Base-by-base conservation (phyloP, 1,140 invertebrate genomes). In the Hyles euphorbiae region DNA sequence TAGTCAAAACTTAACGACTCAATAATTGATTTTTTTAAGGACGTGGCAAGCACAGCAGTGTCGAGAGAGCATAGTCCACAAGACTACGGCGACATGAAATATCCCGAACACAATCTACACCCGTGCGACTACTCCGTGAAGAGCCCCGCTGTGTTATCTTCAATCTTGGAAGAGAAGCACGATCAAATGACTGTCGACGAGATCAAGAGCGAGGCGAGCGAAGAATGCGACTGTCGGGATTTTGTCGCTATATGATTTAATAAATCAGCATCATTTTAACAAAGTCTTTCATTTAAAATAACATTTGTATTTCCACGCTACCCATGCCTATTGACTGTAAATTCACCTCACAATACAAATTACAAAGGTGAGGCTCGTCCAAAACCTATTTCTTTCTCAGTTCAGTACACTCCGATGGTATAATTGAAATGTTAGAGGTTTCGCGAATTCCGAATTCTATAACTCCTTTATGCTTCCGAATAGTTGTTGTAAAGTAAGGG, bases 141-240 rank as follows among this genome's bases (percentile, higher is more conserved):
- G 34, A 58, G 33, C 11, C 22, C 22, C 9, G 11, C 36, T 8
- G 51, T 63, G 51, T 46, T 63, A 52, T 58, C 34, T 2, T 34
- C 47, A 7, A 68, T 83, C 0, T 63, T 75, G 3, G 84, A 86
- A 59, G 85, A 86, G 57, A 85, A 77, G 3, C 70, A 34, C 45
- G 83, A 80, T 56, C 80, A 85, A 53, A 51, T 86, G 43, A 78
- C 74, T 34, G 74, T 86, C 11, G 76, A 82, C 34, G 78, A 86
- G 47, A 62, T 70, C 34, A 72, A 70, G 32, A 69, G 58, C 53
- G 67, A 76, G 12, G 47, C 53, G 3, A 68, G 52, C 34, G 70
- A 76, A 7, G 71, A 73, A 5, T 56, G 59, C 46, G 66, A 67
- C 5, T 63, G 58, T 36, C 60, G 58, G 43, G 78, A 76, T 10